phyloP scores from a whole-genome alignment of 2,113 vertebrate species.

The Rhea americana region DNA sequence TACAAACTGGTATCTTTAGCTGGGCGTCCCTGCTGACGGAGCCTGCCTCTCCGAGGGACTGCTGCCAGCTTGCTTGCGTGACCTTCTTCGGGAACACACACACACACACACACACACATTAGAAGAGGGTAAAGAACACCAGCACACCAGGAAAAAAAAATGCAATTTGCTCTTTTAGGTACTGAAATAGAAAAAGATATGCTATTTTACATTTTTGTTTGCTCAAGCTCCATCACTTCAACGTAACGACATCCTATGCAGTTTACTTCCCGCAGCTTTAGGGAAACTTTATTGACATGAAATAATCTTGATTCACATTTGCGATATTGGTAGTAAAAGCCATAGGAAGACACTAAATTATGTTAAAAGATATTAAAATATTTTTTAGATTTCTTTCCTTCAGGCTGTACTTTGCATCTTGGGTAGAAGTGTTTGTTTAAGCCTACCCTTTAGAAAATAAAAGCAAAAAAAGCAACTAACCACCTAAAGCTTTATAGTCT shows the following conservation, averaged over 20 bases:
- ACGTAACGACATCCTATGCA: background rate
- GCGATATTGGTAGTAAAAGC: background rate
- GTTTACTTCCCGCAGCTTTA: background rate
- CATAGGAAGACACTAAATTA: background rate
- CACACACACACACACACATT: background rate
- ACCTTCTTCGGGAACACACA: rapidly evolving
- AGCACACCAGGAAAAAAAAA: background rate
- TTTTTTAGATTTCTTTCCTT: background rate
- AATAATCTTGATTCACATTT: background rate
- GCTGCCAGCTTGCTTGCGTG: background rate
- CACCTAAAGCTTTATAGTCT: background rate
- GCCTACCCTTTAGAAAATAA: background rate
- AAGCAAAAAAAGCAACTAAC: background rate
- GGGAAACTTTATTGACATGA: background rate
- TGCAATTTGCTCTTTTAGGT: background rate
- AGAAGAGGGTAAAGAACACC: background rate
- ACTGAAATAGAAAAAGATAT: background rate
- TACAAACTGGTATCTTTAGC: background rate
- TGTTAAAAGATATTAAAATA: background rate
- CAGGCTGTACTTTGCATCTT: background rate
- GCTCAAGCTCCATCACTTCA: background rate
- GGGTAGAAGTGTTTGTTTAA: background rate
- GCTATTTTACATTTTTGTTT: background rate
- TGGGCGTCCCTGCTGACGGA: background rate
- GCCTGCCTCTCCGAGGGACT: background rate